Conservation (phyloP, 1,140 invertebrate species). For the Polypedilum vanderplanki region DNA sequence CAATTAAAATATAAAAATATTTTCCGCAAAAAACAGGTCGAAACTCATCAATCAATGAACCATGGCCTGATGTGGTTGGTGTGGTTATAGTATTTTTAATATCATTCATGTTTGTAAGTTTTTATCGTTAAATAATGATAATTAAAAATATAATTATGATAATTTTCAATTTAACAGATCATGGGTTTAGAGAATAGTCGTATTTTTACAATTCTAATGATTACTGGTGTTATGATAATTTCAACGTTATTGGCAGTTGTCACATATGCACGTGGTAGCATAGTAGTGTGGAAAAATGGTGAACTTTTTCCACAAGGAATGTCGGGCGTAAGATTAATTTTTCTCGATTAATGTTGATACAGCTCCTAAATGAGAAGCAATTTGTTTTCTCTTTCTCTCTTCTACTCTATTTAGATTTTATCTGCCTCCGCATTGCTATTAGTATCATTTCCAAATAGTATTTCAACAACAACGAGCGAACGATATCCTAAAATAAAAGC, state of each 20-base stretch:
- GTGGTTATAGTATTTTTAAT: slow-evolving; percentile 57
- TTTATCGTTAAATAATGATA: background rate
- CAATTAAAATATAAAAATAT: too few species aligned
- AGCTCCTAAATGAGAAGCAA: slow-evolving; percentile 31
- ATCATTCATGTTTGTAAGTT: slow-evolving; percentile 51
- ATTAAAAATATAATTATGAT: background rate
- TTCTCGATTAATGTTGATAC: background rate
- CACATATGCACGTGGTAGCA: slow-evolving; percentile 39
- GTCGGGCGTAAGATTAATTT: slow-evolving; percentile 38
- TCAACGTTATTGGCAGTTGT: slow-evolving; percentile 39
- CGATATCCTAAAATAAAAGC: slow-evolving; percentile 34
- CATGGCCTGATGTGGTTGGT: slow-evolving; percentile 62
- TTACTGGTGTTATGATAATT: slow-evolving; percentile 39
- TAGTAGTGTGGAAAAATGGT: slow-evolving; percentile 37
- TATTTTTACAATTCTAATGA: slow-evolving; percentile 42
- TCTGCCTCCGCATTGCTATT: slow-evolving; percentile 36
- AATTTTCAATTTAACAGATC: background rate
- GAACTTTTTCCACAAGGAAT: slow-evolving; percentile 41
- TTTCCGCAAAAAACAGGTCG: too few species aligned
- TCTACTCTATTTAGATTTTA: slow-evolving; percentile 27
- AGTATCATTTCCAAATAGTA: slow-evolving; percentile 39
- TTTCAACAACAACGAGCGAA: slow-evolving; percentile 34
- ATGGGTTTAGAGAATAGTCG: slow-evolving; percentile 38
- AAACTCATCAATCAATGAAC: slow-evolving; percentile 50
- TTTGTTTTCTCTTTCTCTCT: slow-evolving; percentile 34